phyloP scores from a whole-genome alignment of 1,140 invertebrate genomes.

The Goniozus legneri region DNA sequence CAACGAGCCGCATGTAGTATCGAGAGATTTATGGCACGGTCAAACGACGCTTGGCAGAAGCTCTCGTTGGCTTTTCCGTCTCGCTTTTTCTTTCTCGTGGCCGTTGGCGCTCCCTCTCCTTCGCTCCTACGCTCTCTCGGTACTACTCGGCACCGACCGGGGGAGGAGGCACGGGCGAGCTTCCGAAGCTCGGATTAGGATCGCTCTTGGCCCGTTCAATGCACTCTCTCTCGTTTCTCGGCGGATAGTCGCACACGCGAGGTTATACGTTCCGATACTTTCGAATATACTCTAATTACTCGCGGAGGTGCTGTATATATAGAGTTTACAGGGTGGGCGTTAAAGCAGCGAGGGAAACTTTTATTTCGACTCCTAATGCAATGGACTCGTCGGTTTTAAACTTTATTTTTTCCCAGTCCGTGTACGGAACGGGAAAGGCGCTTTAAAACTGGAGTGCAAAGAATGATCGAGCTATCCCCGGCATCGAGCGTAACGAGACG shows the following conservation, averaged over 20 bases:
- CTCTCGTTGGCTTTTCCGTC: not conserved
- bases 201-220: not conserved
- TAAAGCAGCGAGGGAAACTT: not conserved
- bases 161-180: not conserved
- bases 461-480: too few relatives aligned
- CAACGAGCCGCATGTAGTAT: slow-evolving; percentile 1
- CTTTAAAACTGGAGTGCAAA: too few relatives aligned
- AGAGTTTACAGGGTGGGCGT: not conserved
- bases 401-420: too few relatives aligned
- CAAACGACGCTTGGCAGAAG: slow-evolving; percentile 22
- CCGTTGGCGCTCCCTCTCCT: not conserved
- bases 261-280: not conserved
- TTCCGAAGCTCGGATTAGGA: not conserved
- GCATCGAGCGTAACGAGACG: too few relatives aligned
- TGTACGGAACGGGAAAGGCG: too few relatives aligned
- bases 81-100: too few relatives aligned
- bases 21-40: slow-evolving; percentile 22
- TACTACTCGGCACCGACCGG: too few relatives aligned
- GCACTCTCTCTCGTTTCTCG: too few relatives aligned
- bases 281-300: not conserved
- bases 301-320: too few relatives aligned
- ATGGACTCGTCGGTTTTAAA: too few relatives aligned
- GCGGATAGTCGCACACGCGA: not conserved
- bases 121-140: too few relatives aligned
- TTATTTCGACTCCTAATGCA: not conserved